Evolutionary conservation across 2,797 vertebrate genomes (phyloP), one percentile per base, ranked within the genome.

Genomic region (Enteromius afrohamiltoni): DNA sequence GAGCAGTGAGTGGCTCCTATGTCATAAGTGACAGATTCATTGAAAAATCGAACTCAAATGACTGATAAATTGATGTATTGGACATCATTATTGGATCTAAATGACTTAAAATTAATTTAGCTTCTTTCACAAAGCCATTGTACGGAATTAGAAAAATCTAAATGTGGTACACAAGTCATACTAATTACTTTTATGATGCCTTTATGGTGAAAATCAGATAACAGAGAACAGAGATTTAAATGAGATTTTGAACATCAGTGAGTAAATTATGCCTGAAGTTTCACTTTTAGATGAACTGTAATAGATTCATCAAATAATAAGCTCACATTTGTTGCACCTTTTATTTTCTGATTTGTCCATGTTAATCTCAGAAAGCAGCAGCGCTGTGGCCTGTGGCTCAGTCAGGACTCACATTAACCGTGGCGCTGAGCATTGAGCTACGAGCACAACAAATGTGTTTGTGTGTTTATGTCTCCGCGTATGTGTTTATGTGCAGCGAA

Each of bases 401-500:
- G 37, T 75, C 21, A 37, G 29, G 55, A 64, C 79, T 62, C n/a
- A 37, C 37, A 80, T 71, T 64, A 73, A 23, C 40, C 2, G 14
- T n/a, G 17, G 53, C 0, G 0, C 45, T 79, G 42, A 79, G 31
- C 31, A 51, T 80, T 58, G 51, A 64, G 64, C 77, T 77, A 51
- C 31, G 55, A 86, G 14, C 31, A 62, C 40, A 51, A 60, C 79
- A 84, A 19, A 69, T 21, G 73, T 85, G 64, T 74, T 71, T 85
- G 79, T 83, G 75, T 79, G 76, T 78, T 47, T 73, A 37, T 76
- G 37, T 82, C 47, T 67, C 40, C 45, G 70, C 45, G 74, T 71
- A 80, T 77, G 58, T 73, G 70, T 84, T 78, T 75, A 80, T 71
- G 40, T 69, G 80, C 55, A 85, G 86, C 86, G 82, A 85, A 86